Base-by-base conservation (phyloP, 2,113 vertebrate genomes). In the Hipposideros armiger region DNA sequence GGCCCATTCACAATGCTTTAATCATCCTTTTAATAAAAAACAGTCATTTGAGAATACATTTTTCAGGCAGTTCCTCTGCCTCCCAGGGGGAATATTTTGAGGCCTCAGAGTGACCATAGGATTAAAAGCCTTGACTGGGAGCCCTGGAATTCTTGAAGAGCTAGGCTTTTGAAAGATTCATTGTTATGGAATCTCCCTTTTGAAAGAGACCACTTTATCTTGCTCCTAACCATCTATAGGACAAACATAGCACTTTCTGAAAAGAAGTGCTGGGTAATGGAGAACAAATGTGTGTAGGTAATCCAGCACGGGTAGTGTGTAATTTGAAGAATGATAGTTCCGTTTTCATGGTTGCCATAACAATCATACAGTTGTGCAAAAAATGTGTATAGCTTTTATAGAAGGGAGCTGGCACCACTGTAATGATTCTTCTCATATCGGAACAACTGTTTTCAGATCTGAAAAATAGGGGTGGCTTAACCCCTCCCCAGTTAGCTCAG, bases 301-400 rank as follows among this genome's bases (percentile, higher is more conserved):
- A 93, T 82, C 94, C 0, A 5, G 96, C 87, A 83, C 92, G 97
- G 80, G 84, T 92, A 97, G 97, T 67, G 94, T 98, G 96, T 97
- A 90, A 97, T 96, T 87, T 97, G 97, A 98, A 97, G 97, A 98
- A 97, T 0, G 40, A 98, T 84, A 67, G 97, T 98, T 97, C 97
- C 98, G 97, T 97, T 98, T 98, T 98, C 96, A 95, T 94, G 70
- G 98, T 98, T 98, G 97, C 98, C 96, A 97, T 98, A 98, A 98
- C 98, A 97, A 96, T 98, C 91, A 97, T 97, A 94, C 95, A 97
- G 96, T 98, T 98, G 97, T 97, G 97, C 96, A 96, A 98, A 98
- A 98, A 97, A 98, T 97, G 98, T 97, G 97, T 86, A 87, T 97
- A 72, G 97, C 86, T 64, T 98, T 98, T 97, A 96, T 93, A 98